These are phyloP conservation scores for Cheiracanthium punctorium DNA, from an alignment of 2,888 invertebrate genomes.

Conservation along the genomic window DNA sequence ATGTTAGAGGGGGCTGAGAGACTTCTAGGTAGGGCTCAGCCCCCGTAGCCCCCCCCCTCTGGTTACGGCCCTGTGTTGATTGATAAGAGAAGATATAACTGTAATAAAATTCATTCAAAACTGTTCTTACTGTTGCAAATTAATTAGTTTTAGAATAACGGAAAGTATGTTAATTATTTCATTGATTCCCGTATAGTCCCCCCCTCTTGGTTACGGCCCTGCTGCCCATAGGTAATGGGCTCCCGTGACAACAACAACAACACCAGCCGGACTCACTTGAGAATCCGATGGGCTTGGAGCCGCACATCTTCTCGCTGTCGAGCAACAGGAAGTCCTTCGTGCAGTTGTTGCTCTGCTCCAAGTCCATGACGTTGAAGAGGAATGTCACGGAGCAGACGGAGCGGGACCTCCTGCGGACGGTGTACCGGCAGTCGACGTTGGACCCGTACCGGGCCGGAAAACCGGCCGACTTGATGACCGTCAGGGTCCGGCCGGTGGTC, in stretches of 20 bases:
- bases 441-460: constrained; percentile 64
- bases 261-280: constrained; percentile 68
- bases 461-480: constrained; percentile 65
- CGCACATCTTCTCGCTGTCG: constrained; percentile 65
- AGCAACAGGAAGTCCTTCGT: constrained; percentile 63
- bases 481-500: constrained; percentile 62
- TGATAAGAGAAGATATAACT: too few species aligned
- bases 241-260: neutral
- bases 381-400: constrained; percentile 68
- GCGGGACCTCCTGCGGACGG: constrained; percentile 41
- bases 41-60: too few species aligned
- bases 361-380: constrained; percentile 68
- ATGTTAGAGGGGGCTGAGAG: too few species aligned
- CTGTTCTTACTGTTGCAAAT: too few species aligned
- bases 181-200: too few species aligned
- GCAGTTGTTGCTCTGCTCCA: constrained; percentile 61
- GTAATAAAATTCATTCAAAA: too few species aligned
- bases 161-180: too few species aligned
- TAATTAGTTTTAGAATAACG: too few species aligned
- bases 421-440: constrained; percentile 66
- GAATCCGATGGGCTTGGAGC: constrained; percentile 66
- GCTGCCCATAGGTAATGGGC: too few species aligned
- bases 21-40: too few species aligned
- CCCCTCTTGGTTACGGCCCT: too few species aligned
- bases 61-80: too few species aligned